Conservation (phyloP, 2,113 vertebrate species). For the Pithys albifrons region DNA sequence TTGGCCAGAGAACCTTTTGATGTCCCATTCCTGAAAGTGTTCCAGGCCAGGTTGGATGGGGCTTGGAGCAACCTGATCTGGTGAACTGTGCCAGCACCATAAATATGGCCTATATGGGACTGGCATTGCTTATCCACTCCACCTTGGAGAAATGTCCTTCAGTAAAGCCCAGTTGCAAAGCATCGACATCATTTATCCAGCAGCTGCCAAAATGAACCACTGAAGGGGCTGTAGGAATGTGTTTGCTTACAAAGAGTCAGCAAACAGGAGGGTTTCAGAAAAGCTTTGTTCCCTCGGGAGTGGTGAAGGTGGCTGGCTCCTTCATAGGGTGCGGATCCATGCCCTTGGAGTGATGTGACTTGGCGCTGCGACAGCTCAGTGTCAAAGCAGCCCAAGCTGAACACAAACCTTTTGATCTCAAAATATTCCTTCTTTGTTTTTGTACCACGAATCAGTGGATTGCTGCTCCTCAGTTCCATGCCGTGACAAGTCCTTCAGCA, state of each 20-base stretch:
- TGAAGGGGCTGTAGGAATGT: fast-evolving
- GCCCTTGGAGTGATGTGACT: not conserved
- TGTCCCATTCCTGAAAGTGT: not conserved
- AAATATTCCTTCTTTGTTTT: not conserved
- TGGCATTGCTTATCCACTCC: not conserved
- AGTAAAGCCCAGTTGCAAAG: not conserved
- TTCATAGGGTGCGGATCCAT: fast-evolving
- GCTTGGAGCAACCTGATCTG: not conserved
- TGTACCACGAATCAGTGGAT: not conserved
- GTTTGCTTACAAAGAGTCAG: not conserved
- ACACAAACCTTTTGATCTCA: not conserved
- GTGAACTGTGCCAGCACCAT: not conserved
- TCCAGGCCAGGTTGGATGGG: not conserved
- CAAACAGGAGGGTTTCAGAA: not conserved
- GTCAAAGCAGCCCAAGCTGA: not conserved
- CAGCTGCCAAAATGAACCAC: not conserved
- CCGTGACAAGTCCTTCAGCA: not conserved
- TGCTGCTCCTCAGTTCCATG: not conserved
- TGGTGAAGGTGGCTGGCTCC: not conserved
- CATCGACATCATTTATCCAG: not conserved
- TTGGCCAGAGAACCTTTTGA: not conserved
- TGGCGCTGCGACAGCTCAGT: fast-evolving
- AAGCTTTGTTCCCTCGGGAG: not conserved
- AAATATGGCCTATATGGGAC: not conserved
- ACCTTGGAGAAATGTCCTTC: not conserved